Percentiles rank a stretch among this genome's conserved stretches.
Conservation (phyloP, 2,113 vertebrate genomes). For the Arizona elegans region DNA sequence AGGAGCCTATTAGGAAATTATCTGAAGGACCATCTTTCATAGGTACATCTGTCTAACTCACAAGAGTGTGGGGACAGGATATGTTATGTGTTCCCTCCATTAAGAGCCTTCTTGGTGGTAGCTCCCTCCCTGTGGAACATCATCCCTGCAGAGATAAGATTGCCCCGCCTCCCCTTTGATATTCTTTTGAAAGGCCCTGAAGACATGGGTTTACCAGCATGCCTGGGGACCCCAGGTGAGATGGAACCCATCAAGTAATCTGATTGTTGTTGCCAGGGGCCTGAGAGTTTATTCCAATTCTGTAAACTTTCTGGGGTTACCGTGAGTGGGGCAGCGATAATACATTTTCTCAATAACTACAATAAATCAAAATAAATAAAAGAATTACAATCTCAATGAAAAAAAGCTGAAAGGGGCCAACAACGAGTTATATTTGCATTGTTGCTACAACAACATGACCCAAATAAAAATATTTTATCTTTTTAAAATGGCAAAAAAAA, state of each 20-base stretch:
- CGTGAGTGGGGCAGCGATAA: neutral
- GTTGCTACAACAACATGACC: neutral
- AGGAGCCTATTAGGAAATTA: neutral
- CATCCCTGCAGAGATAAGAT: neutral
- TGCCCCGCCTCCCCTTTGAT: neutral
- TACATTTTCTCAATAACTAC: neutral
- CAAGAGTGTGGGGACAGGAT: neutral
- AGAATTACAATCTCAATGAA: neutral
- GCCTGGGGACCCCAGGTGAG: neutral
- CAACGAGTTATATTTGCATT: neutral
- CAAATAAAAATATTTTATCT: neutral
- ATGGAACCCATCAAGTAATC: too few species aligned
- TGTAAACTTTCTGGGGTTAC: neutral
- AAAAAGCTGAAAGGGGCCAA: neutral
- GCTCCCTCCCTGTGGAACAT: neutral
- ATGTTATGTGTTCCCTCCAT: neutral
- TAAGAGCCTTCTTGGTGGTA: neutral
- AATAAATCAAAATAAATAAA: neutral
- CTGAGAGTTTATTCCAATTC: too few species aligned
- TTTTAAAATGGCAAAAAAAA: neutral
- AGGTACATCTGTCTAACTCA: neutral
- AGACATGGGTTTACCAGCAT: neutral
- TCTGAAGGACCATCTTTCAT: neutral
- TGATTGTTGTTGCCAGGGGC: too few species aligned
- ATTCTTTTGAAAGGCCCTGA: neutral